A percentile compares a stretch with the other conserved stretches of the same genome.
Conservation (phyloP, 2,113 vertebrate genomes). For the Ellobius talpinus region DNA sequence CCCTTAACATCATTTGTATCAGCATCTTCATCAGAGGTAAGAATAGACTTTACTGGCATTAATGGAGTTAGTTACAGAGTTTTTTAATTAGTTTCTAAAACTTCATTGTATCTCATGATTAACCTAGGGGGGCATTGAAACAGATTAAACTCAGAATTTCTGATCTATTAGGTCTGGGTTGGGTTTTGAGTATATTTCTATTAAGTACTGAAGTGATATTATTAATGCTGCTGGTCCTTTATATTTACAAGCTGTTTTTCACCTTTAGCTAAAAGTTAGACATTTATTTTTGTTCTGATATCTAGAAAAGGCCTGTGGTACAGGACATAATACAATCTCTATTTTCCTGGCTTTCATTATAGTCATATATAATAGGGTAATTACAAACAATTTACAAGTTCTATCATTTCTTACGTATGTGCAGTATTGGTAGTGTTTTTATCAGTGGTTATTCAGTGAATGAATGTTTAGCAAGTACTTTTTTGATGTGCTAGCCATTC, state of each 20-base stretch:
- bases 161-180: background rate
- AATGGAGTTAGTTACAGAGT: background rate
- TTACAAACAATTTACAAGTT: background rate
- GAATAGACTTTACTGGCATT: conserved; percentile 30
- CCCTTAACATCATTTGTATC: conserved; percentile 97
- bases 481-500: background rate
- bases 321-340: background rate
- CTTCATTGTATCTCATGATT: background rate
- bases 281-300: background rate
- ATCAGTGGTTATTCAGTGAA: background rate
- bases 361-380: background rate
- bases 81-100: background rate
- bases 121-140: background rate
- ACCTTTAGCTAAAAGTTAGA: background rate
- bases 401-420: background rate
- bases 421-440: background rate
- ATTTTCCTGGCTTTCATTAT: background rate
- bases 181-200: background rate
- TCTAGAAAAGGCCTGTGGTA: background rate
- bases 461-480: background rate
- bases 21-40: conserved; percentile 92
- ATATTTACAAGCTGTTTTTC: background rate
- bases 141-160: background rate
- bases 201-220: background rate
- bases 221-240: background rate